phyloP scores from a whole-genome alignment of 2,888 invertebrate genomes.

The Volucella bombylans region DNA sequence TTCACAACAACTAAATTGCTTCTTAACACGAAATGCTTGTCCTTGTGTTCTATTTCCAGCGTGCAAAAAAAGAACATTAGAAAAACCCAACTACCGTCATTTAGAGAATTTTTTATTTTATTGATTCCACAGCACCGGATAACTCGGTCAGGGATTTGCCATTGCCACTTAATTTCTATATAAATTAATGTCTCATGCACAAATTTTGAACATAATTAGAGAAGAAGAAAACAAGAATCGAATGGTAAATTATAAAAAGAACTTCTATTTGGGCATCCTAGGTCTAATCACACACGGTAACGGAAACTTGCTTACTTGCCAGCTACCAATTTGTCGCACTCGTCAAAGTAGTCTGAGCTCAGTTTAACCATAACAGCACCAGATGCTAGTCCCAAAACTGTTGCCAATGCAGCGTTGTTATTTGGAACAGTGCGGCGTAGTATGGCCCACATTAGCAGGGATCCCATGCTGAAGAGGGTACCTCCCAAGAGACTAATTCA shows the following conservation, averaged over 20 bases:
- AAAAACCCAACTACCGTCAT: neutral
- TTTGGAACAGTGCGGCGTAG: constrained; percentile 87
- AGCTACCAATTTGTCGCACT: constrained; percentile 78
- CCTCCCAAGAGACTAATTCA: constrained; percentile 85
- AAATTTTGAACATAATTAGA: constrained; percentile 48
- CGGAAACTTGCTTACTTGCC: constrained; percentile 41
- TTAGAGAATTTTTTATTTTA: constrained; percentile 39
- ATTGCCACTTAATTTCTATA: constrained; percentile 61
- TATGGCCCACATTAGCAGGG: constrained; percentile 94
- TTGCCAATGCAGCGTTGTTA: constrained; percentile 78
- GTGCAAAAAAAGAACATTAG: neutral
- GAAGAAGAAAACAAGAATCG: constrained; percentile 32
- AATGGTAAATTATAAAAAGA: constrained; percentile 16
- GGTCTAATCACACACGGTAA: constrained; percentile 26
- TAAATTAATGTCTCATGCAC: constrained; percentile 59
- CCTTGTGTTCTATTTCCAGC: neutral
- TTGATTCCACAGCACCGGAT: constrained; percentile 52
- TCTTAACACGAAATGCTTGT: neutral
- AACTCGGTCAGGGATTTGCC: constrained; percentile 6
- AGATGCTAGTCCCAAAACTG: constrained; percentile 79
- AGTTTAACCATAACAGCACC: constrained; percentile 81
- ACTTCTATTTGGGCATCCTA: constrained; percentile 33
- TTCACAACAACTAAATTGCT: neutral
- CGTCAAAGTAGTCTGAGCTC: constrained; percentile 80
- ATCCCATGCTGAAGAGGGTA: constrained; percentile 93